Base-by-base conservation (phyloP, 53 echinoderm and acorn worm genomes). In the Mesocentrotus franciscanus region DNA sequence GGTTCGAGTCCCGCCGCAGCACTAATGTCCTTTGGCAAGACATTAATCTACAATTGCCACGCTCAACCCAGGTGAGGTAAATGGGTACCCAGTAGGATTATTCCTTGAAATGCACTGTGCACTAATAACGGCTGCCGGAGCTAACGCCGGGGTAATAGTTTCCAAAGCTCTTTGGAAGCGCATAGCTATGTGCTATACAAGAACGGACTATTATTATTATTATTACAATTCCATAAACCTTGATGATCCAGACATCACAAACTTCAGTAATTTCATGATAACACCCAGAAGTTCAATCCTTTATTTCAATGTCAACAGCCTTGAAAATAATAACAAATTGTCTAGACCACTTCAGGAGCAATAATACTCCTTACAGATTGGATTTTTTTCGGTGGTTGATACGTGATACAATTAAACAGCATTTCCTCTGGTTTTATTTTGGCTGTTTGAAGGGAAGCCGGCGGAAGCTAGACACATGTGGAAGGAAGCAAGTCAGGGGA, bases 281-380 rank as follows among this genome's bases (percentile, higher is more conserved):
- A 74, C 74, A 74, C 49, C 49, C 49, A 49, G 3, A 84, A 87
- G 49, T 57, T 58, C 87, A 87, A 87, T 12, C 87, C 27, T 42
- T 24, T 55, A 55, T 87, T 87, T 29, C 87, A 57, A 87, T 87
- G 87, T 87, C 87, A 87, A n/a, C n/a, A 87, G 24, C 87, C 87
- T 87, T 87, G 87, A 11, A 57, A n/a, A 87, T 56, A 58, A 27
- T 29, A 87, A 15, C 87, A 29, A 59, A 87, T 57, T n/a, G 87
- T 87, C 87, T 87, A 87, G 87, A 87, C 87, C 87, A 87, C 87
- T 58, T 87, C 87, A 87, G 81, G 33, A 42, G 81, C 87, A 87
- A 87, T 14, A n/a, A 35, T 59, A 59, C 58, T 87, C 57, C 87
- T 87, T 87, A 39, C 87, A 87, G 59, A 57, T 58, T 26, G 9